phyloP scores from a whole-genome alignment of 2,888 invertebrate genomes.

The Quadriops clusia region DNA sequence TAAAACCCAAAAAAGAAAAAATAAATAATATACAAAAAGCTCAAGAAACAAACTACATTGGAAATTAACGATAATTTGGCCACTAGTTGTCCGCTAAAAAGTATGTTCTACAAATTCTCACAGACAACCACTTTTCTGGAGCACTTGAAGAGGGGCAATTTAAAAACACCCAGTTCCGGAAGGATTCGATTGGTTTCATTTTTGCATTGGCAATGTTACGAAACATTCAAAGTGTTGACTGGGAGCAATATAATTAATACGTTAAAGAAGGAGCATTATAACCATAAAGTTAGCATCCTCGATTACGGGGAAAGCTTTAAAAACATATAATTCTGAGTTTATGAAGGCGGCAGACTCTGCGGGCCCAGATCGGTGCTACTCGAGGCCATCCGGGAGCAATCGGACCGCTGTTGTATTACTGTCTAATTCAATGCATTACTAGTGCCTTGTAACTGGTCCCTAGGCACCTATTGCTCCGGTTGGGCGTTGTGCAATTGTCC shows the following conservation, averaged over 20 bases:
- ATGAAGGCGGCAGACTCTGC: conserved; percentile 21
- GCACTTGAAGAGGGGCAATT: too few species aligned
- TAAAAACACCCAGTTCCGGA: too few species aligned
- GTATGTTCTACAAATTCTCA: too few species aligned
- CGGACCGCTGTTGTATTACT: conserved; percentile 40
- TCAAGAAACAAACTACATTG: too few species aligned
- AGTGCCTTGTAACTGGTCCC: conserved; percentile 38
- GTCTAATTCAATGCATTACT: conserved; percentile 49
- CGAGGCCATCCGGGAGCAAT: conserved; percentile 28
- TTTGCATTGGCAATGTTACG: too few species aligned
- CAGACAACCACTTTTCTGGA: too few species aligned
- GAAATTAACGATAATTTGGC: too few species aligned
- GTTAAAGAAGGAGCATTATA: conserved; percentile 12
- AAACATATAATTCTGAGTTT: conserved; percentile 23
- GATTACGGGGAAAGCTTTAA: conserved; percentile 18
- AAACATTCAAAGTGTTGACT: too few species aligned
- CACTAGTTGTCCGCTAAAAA: too few species aligned
- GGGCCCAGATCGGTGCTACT: conserved; percentile 23
- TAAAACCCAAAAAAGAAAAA: too few species aligned
- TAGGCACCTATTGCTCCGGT: conserved; percentile 34
- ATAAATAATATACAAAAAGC: too few species aligned
- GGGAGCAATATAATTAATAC: conserved; percentile 12
- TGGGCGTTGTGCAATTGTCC: conserved; percentile 35
- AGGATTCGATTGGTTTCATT: too few species aligned
- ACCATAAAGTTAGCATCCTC: conserved; percentile 14